A percentile compares a stretch with the other conserved stretches of the same genome.
These are phyloP conservation scores for Dromas ardeola DNA, from an alignment of 2,113 vertebrate species.

Conservation along the genomic window DNA sequence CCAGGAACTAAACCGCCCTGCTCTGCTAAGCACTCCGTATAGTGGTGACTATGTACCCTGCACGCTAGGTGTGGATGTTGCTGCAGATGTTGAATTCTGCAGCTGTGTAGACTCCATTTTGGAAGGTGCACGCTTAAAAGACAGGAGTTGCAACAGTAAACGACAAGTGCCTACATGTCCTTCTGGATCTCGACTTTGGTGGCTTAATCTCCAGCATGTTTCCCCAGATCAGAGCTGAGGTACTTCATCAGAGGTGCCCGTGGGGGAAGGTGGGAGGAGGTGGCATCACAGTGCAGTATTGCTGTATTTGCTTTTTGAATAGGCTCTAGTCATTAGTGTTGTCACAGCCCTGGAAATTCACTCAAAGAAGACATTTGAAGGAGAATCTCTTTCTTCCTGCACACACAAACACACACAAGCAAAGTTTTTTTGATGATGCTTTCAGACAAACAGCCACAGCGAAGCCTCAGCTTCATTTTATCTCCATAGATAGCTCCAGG, in stretches of 20 bases:
- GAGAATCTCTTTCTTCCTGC: conserved; percentile 10
- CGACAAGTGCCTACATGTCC: not conserved
- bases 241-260: not conserved
- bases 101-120: not conserved
- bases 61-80: not conserved
- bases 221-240: not conserved
- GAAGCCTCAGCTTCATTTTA: conserved; percentile 42
- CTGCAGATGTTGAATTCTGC: not conserved
- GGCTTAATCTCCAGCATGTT: not conserved
- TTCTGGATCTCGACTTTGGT: not conserved
- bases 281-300: not conserved
- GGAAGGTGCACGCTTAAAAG: not conserved
- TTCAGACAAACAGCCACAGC: conserved; percentile 10
- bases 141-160: not conserved
- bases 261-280: not conserved
- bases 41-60: not conserved
- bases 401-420: not conserved
- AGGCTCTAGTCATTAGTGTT: not conserved
- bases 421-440: not conserved
- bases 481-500: conserved; percentile 11
- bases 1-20: not conserved
- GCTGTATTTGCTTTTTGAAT: not conserved
- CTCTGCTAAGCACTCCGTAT: not conserved
- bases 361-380: not conserved
- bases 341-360: not conserved